Conservation (phyloP, 2,797 vertebrate genomes). For the Centroberyx gerrardi region DNA sequence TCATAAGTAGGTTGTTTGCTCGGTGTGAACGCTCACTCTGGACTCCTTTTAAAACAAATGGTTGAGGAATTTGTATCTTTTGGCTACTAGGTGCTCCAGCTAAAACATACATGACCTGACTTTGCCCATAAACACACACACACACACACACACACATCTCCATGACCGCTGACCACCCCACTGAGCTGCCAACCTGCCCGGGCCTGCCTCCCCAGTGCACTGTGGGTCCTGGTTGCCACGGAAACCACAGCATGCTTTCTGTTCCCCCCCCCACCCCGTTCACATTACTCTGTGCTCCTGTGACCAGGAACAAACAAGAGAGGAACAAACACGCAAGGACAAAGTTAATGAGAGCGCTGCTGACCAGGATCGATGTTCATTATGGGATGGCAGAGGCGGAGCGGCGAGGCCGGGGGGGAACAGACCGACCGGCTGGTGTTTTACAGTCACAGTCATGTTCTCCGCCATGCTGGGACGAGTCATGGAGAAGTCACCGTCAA, state of each 20-base stretch:
- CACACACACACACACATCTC: background rate
- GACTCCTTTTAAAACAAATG: too few species aligned
- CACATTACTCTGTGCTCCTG: conserved; percentile 3
- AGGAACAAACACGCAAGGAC: conserved; percentile 8
- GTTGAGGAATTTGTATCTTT: too few species aligned
- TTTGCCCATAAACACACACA: background rate
- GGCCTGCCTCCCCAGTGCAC: conserved; percentile 48
- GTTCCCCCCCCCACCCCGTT: background rate
- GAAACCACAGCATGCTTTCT: conserved; percentile 16
- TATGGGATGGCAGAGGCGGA: background rate
- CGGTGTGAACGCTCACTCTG: too few species aligned
- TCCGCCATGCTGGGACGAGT: conserved; percentile 37
- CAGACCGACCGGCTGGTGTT: conserved; percentile 28
- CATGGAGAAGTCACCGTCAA: conserved; percentile 50
- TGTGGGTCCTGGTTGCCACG: conserved; percentile 29
- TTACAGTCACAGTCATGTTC: conserved; percentile 44
- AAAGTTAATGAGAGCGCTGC: conserved; percentile 15
- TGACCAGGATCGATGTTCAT: conserved; percentile 22
- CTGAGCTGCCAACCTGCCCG: conserved; percentile 51
- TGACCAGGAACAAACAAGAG: conserved; percentile 11
- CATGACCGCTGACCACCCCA: conserved; percentile 11
- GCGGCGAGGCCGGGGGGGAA: accelerated
- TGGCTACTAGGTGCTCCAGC: background rate
- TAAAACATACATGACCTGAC: background rate
- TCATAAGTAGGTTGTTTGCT: too few species aligned